Evolutionary conservation across 2,888 invertebrate species (phyloP), one percentile per base, ranked within the genome.

Genomic region (Schizotus pectinicornis): DNA sequence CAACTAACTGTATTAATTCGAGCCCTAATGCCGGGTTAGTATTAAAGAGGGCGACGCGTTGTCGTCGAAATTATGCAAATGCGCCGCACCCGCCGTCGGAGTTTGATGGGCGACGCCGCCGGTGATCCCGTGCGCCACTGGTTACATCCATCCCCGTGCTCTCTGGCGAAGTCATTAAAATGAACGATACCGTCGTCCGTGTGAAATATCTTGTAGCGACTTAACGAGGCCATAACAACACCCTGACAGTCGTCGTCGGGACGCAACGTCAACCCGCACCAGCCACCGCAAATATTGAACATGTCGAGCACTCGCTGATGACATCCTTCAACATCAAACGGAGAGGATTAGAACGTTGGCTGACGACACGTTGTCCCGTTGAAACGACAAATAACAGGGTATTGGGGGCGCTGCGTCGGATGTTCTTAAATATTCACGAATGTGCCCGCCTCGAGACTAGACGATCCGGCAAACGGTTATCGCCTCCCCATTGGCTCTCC

Each of bases 311-410:
- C 34, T 47, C 9, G 11, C 47, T 41, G 54, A 54, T 54, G 54
- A 54, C 54, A 54, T 54, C 54, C 47, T 39, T 39, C 54, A 45
- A 54, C 54, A 54, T 54, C 54, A 54, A 54, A 54, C 54, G 22
- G 22, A 47, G 33, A 22, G 47, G 47, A 54, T 54, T 54, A 53
- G 22, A 53, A 22, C 53, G 50, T 50, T 41, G 39, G 22, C 22
- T 32, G 8, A 8, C 34, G 42, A 50, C 50, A 39, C 39, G 49
- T 36, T 31, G 38, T 50, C 9, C 7, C 14, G 38, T 43, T 37
- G 36, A 52, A 43, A 43, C 41, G 45, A 45, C 52, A 52, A 52
- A 52, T 52, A 52, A 52, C 43, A 35, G 34, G 39, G 52, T 52
- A 52, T 52, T 52, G 52, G 43, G 43, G 52, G 39, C 12, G 45